A percentile compares a stretch with the other conserved stretches of the same genome.
Conservation (phyloP, 92 coral and sea anemone genomes). For the Chrysogorgia sp. region DNA sequence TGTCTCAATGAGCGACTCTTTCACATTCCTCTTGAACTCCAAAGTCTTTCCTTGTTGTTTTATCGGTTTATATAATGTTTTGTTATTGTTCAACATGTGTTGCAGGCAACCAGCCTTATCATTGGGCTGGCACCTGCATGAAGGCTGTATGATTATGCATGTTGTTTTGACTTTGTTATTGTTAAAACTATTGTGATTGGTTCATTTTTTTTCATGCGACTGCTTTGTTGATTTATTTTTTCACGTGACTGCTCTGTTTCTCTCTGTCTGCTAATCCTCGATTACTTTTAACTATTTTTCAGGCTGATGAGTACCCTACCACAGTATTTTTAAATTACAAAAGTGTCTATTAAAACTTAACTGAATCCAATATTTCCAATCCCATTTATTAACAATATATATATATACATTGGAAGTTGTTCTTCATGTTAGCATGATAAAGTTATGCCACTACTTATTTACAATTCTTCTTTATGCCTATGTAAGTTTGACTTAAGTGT, state of each 20-base stretch:
- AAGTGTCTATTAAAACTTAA: constrained; percentile 3
- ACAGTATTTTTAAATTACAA: neutral
- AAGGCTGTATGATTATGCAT: no score
- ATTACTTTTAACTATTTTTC: neutral
- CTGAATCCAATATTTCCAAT: neutral
- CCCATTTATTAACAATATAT: neutral
- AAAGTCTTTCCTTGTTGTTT: no score
- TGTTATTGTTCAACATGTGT: no score
- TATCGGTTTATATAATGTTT: no score
- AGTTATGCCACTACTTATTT: neutral
- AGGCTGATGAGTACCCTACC: neutral
- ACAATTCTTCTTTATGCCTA: neutral
- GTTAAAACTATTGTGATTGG: no score
- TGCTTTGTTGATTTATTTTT: neutral
- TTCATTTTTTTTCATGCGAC: neutral
- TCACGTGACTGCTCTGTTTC: no score
- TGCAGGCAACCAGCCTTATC: no score
- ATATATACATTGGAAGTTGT: neutral
- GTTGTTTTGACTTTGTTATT: no score
- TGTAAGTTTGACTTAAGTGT: constrained; percentile 2
- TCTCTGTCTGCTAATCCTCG: neutral
- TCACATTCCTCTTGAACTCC: no score
- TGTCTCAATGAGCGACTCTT: no score
- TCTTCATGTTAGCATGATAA: neutral
- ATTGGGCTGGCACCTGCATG: no score